phyloP scores from a whole-genome alignment of 2,113 vertebrate genomes.

The Natator depressus region DNA sequence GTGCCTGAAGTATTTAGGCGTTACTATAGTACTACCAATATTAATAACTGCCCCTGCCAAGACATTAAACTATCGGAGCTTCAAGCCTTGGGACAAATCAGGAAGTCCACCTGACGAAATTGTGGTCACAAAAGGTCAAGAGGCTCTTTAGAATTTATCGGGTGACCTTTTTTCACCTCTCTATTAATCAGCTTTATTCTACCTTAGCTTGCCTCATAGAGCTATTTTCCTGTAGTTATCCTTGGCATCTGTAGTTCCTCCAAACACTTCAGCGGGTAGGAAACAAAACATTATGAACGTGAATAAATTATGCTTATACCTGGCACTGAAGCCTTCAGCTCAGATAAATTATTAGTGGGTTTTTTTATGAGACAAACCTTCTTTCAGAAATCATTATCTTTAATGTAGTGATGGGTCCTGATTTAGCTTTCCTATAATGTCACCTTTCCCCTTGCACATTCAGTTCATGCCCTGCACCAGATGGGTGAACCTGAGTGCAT shows the following conservation, averaged over 20 bases:
- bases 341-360: background rate
- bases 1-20: background rate
- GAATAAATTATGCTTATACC: background rate
- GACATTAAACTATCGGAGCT: too few relatives aligned
- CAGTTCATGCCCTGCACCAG: accelerated
- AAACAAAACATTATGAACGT: accelerated
- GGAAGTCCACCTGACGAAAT: background rate
- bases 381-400: background rate
- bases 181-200: background rate
- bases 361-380: background rate
- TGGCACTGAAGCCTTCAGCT: background rate
- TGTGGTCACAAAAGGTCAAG: background rate
- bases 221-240: background rate
- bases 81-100: background rate
- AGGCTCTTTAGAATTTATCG: background rate
- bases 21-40: background rate
- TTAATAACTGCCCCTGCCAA: background rate
- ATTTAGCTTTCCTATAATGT: background rate
- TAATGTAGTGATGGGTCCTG: background rate
- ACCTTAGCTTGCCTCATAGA: background rate
- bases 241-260: background rate
- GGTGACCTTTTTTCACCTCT: background rate
- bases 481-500: background rate
- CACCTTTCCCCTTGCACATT: accelerated
- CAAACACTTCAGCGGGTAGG: background rate